A percentile compares a stretch with the other conserved stretches of the same genome.
Evolutionary conservation across 2,888 invertebrate genomes (phyloP).

Genomic region (Silvanus unidentatus): DNA sequence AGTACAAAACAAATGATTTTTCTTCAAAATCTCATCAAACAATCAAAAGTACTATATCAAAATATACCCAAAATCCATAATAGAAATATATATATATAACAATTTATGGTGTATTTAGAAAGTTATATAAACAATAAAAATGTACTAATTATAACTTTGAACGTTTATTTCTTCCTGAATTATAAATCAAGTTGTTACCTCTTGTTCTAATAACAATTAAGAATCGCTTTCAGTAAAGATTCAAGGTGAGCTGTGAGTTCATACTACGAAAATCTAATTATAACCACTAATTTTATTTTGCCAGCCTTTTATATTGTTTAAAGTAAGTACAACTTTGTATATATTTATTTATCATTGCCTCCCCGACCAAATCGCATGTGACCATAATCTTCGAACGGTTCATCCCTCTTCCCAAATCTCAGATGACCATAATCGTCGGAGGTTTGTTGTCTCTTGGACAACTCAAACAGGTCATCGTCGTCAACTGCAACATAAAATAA

Average conservation of each 20-base stretch:
- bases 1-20: constrained; percentile 28
- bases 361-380: constrained; percentile 64
- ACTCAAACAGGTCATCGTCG: constrained; percentile 47
- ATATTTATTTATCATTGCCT: constrained; percentile 3
- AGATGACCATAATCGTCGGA: constrained; percentile 57
- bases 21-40: constrained; percentile 20
- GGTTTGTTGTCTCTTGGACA: constrained; percentile 49
- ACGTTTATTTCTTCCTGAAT: not conserved
- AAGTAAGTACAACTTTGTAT: not conserved
- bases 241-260: too few relatives aligned
- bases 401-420: constrained; percentile 59
- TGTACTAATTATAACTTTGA: constrained; percentile 16
- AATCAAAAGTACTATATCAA: constrained; percentile 19
- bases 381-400: constrained; percentile 69
- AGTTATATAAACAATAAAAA: constrained; percentile 21
- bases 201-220: too few relatives aligned
- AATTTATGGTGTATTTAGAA: constrained; percentile 21
- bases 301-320: not conserved
- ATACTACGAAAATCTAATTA: not conserved
- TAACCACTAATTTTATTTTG: not conserved
- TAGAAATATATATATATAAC: constrained; percentile 23
- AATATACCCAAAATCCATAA: constrained; percentile 17
- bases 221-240: too few relatives aligned
- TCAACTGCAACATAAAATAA: constrained; percentile 36
- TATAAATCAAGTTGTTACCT: not conserved